Evolutionary conservation across 2,888 invertebrate genomes (phyloP).

Genomic region (Molorchus minor): DNA sequence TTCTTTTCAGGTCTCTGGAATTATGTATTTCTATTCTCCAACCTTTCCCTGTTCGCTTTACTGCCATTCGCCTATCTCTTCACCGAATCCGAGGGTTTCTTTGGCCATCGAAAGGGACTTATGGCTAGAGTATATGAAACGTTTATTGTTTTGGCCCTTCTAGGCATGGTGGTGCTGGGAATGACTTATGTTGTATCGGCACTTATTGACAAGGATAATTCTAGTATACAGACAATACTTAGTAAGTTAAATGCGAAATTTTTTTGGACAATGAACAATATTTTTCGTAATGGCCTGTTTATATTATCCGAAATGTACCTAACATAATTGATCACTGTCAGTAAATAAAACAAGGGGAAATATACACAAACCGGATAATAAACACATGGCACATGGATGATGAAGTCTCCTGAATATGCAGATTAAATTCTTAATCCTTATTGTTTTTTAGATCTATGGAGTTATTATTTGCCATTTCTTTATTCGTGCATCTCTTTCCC

Average conservation of each 20-base stretch:
- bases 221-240: conserved; percentile 83
- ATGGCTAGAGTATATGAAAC: conserved; percentile 94
- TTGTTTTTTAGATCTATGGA: conserved; percentile 82
- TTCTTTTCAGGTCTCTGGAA: conserved; percentile 95
- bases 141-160: conserved; percentile 83
- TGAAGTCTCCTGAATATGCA: no score
- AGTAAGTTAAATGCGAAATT: conserved; percentile 83
- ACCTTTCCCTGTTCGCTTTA: no score
- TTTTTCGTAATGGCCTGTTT: no score
- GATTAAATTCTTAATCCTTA: no score
- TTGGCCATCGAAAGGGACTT: conserved; percentile 87
- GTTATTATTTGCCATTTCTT: conserved; percentile 92
- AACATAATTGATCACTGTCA: no score
- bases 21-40: conserved; percentile 95
- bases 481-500: conserved; percentile 98
- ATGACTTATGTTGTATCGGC: conserved; percentile 91
- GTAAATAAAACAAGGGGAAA: no score
- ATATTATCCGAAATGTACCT: no score
- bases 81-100: conserved; percentile 97
- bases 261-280: no score
- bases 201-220: conserved; percentile 83
- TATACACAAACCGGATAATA: no score
- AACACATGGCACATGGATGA: no score
- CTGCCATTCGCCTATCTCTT: conserved; percentile 98
- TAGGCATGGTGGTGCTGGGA: conserved; percentile 88